Evolutionary conservation across 2,113 vertebrate genomes (phyloP).

Genomic region (Hemiscyllium ocellatum): DNA sequence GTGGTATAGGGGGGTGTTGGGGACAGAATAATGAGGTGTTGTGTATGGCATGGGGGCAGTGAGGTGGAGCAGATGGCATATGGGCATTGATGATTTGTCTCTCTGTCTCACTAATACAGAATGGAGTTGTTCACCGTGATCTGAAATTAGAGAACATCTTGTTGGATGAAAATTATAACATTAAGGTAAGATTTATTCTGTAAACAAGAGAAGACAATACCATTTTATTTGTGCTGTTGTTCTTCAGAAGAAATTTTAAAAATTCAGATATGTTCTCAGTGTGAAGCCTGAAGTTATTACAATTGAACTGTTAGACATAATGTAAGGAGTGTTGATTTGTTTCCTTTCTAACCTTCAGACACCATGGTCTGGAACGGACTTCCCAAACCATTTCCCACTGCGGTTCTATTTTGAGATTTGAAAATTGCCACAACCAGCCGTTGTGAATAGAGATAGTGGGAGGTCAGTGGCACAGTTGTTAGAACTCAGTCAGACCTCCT

Average conservation of each 20-base stretch:
- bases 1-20: background rate
- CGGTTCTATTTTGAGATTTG: too few species aligned
- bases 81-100: background rate
- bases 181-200: slow-evolving; percentile 77
- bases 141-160: slow-evolving; percentile 98
- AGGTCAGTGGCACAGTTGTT: too few species aligned
- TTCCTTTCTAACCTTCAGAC: background rate
- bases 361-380: too few species aligned
- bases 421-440: too few species aligned
- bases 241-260: background rate
- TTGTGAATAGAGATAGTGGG: too few species aligned
- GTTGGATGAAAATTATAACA: slow-evolving; percentile 96
- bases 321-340: background rate
- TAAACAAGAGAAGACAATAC: background rate
- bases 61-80: background rate
- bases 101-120: slow-evolving; percentile 63
- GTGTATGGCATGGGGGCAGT: background rate
- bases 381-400: too few species aligned
- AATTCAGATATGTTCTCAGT: background rate
- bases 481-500: too few species aligned
- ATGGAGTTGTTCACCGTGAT: slow-evolving; percentile 92
- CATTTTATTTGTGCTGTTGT: background rate
- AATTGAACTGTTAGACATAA: background rate
- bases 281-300: background rate
- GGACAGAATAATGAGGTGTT: slow-evolving; percentile 29